phyloP scores from a whole-genome alignment of 2,797 vertebrate genomes.

The Helostoma temminkii region DNA sequence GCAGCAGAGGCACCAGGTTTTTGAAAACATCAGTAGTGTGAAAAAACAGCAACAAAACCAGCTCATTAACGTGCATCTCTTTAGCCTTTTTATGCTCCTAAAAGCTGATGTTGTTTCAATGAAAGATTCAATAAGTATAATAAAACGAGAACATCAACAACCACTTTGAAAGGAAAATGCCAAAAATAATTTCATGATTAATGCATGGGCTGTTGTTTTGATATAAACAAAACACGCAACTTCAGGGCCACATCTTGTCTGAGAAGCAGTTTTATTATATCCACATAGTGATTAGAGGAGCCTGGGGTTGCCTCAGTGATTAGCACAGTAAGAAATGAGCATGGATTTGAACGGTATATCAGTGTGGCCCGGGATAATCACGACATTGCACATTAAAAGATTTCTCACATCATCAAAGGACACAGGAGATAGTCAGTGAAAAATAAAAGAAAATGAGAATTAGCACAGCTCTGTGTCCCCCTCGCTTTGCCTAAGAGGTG shows the following conservation, averaged over 20 bases:
- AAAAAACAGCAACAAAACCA: constrained; percentile 19
- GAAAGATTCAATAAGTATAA: constrained; percentile 18
- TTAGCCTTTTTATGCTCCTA: constrained; percentile 35
- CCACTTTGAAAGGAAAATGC: constrained; percentile 33
- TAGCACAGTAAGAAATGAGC: constrained; percentile 50
- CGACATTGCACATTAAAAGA: constrained; percentile 41
- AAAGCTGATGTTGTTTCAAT: constrained; percentile 24
- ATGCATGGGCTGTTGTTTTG: constrained; percentile 59
- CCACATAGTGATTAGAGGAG: constrained; percentile 53
- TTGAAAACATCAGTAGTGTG: constrained; percentile 9
- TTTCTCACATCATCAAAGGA: constrained; percentile 42
- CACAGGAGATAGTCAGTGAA: constrained; percentile 33
- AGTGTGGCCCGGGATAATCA: constrained; percentile 44
- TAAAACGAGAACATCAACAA: constrained; percentile 38
- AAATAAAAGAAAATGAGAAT: constrained; percentile 46
- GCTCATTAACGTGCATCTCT: constrained; percentile 24
- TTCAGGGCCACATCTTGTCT: constrained; percentile 49
- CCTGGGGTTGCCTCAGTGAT: constrained; percentile 55
- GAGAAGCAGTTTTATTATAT: constrained; percentile 49
- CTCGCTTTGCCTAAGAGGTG: constrained; percentile 23
- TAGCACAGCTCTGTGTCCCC: constrained; percentile 10
- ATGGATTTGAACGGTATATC: constrained; percentile 50
- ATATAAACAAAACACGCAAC: constrained; percentile 32
- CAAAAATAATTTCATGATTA: constrained; percentile 60
- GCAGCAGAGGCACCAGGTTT: constrained; percentile 8